phyloP scores from a whole-genome alignment of 2,888 invertebrate genomes.

The Tiliacea aurago region DNA sequence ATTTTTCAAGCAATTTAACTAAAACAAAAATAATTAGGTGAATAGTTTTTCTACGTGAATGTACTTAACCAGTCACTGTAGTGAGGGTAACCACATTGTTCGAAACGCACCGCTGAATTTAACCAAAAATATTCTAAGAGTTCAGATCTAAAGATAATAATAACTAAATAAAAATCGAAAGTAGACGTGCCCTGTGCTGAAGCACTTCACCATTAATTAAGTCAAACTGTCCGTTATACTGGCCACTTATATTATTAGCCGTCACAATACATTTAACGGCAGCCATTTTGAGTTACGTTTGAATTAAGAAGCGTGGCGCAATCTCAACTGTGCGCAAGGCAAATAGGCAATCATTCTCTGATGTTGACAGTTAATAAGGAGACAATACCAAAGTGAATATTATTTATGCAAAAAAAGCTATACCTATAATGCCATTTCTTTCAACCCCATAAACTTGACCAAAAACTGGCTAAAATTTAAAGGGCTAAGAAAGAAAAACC shows the following conservation, averaged over 20 bases:
- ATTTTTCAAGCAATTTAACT: background rate
- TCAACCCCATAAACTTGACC: background rate
- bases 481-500: background rate
- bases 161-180: conserved; percentile 73
- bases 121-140: conserved; percentile 44
- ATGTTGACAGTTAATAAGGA: background rate
- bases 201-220: conserved; percentile 85
- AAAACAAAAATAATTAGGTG: background rate
- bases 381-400: background rate
- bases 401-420: background rate
- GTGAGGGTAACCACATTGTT: conserved; percentile 35
- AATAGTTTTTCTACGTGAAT: background rate
- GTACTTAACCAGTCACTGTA: conserved; percentile 15
- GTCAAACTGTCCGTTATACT: conserved; percentile 81
- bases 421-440: background rate
- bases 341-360: background rate
- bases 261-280: conserved; percentile 88
- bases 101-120: conserved; percentile 47
- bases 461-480: background rate
- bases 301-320: conserved; percentile 55
- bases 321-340: conserved; percentile 15
- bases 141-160: conserved; percentile 39
- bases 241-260: conserved; percentile 81
- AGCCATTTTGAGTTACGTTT: conserved; percentile 72
- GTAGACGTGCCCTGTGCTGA: conserved; percentile 67